Base-by-base conservation (phyloP, 1,140 invertebrate species). In the Adelges cooleyi region DNA sequence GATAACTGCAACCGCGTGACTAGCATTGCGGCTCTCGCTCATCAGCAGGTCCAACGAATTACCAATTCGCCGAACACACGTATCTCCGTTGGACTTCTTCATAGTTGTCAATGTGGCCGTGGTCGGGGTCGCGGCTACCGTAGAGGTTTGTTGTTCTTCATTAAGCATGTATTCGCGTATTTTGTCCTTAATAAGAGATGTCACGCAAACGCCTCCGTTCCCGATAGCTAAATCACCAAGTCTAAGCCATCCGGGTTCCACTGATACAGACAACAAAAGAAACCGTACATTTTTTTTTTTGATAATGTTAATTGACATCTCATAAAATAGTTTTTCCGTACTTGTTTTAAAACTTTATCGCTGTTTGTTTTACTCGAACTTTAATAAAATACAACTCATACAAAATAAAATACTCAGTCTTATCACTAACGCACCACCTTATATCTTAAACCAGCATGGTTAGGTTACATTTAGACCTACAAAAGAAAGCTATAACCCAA, bases 151-250 rank as follows among this genome's bases (percentile, higher is more conserved):
- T 2, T 50, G 25, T 29, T 66, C 36, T 15, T 62, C 67, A 33
- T 66, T 62, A 20, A 68, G 44, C 67, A 68, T 68, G 48, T 68
- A 68, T 49, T 68, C 67, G 13, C 67, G 65, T 20, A 68, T 68
- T 23, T 68, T 68, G 48, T 68, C 67, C 40, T 68, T 68, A 40
- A 68, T 68, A 13, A 68, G 53, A 2, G 67, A 68, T 17, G 67
- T 68, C 8, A 68, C 67, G 38, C 67, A 68, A 27, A 68, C 56
- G 40, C 65, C 65, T 10, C 56, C 56, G 40, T 62, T 42, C 13
- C 56, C 56, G 40, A 62, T 48, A 1, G 56, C 56, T 42, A 62
- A 5, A 15, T 62, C 56, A 1, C 56, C 40, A 2, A 62, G 56
- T 48, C 56, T 48, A 13, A 62, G 25, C 56, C 56, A 62, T 1